Evolutionary conservation across 53 echinoderm and acorn worm genomes (phyloP).

Genomic region (Patiria pectinifera): DNA sequence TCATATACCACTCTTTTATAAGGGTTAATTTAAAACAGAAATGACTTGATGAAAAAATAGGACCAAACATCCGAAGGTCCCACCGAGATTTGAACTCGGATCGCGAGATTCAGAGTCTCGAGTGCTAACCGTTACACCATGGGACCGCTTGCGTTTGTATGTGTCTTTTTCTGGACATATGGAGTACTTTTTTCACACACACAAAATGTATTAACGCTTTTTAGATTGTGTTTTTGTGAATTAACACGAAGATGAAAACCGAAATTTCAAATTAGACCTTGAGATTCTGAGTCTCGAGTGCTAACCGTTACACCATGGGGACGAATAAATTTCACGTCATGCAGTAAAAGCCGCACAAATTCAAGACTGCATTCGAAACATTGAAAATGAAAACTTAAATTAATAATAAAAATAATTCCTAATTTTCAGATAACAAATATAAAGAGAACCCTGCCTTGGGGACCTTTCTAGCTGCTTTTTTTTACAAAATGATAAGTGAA

Average conservation of each 20-base stretch:
- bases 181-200: not conserved
- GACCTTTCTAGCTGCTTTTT: no score
- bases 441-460: no score
- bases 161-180: not conserved
- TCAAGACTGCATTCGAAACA: no score
- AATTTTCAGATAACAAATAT: no score
- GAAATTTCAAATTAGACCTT: not conserved
- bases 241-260: not conserved
- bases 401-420: no score
- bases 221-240: no score
- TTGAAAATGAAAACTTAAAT: no score
- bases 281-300: not conserved
- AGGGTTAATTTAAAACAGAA: no score
- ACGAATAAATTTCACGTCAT: not conserved
- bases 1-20: not conserved
- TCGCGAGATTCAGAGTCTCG: slow-evolving; percentile 30
- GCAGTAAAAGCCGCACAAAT: no score
- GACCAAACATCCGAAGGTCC: no score
- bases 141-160: not conserved
- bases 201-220: no score
- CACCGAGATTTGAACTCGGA: not conserved
- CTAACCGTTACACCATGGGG: slow-evolving; percentile 1
- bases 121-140: slow-evolving; percentile 38
- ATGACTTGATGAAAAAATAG: not conserved
- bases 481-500: no score